These are phyloP conservation scores for Erpobdella octoculata DNA, from an alignment of 2,888 invertebrate species.

Conservation along the genomic window DNA sequence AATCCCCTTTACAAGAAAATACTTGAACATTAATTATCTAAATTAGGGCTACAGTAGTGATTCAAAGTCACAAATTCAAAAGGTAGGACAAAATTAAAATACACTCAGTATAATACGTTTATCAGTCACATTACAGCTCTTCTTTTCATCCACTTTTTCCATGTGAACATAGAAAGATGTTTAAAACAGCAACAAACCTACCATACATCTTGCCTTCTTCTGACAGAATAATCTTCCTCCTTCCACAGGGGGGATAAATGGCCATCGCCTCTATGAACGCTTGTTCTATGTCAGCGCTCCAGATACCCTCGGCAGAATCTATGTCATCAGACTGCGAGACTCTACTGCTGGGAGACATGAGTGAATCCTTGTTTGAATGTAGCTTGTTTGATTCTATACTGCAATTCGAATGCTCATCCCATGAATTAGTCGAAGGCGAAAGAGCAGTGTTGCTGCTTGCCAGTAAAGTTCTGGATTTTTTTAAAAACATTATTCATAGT, in stretches of 20 bases:
- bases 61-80: too few species aligned
- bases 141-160: too few species aligned
- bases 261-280: constrained; percentile 99
- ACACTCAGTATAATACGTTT: too few species aligned
- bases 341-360: neutral
- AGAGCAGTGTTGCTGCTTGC: neutral
- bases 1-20: too few species aligned
- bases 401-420: neutral
- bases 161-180: neutral
- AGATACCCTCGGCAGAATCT: constrained; percentile 93
- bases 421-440: neutral
- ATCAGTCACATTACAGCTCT: too few species aligned
- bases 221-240: constrained; percentile 97
- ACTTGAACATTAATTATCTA: too few species aligned
- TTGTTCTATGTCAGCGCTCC: constrained; percentile 99
- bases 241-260: constrained; percentile 97
- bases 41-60: too few species aligned
- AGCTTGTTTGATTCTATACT: neutral
- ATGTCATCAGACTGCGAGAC: constrained; percentile 34
- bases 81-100: too few species aligned
- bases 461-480: neutral
- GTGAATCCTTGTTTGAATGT: neutral
- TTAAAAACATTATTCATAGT: too few species aligned
- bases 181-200: constrained; percentile 53
- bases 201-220: constrained; percentile 99